These are phyloP conservation scores for Myotis pilosus DNA, from an alignment of 2,797 vertebrate genomes.

Conservation along the genomic window DNA sequence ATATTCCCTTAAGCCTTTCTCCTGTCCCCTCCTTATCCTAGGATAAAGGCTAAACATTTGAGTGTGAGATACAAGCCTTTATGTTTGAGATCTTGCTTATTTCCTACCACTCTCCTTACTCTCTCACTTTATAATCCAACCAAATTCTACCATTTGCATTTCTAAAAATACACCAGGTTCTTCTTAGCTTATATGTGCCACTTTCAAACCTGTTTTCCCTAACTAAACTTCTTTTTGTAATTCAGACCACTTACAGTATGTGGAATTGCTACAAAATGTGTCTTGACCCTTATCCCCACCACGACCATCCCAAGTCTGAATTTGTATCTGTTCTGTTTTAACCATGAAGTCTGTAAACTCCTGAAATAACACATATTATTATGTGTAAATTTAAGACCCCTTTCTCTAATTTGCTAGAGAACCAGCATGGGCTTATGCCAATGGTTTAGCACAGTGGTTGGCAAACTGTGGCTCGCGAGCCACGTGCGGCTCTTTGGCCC, in stretches of 20 bases:
- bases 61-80: background rate
- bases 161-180: background rate
- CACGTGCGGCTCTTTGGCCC: no score
- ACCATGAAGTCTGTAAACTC: background rate
- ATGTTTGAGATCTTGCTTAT: background rate
- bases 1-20: background rate
- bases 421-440: background rate
- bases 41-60: background rate
- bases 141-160: background rate
- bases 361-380: background rate
- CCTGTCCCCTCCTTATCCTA: background rate
- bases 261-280: background rate
- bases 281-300: background rate
- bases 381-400: background rate
- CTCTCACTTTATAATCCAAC: background rate
- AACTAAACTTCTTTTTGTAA: background rate
- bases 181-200: background rate
- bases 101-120: background rate
- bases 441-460: no score
- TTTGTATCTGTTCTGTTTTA: background rate
- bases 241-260: background rate
- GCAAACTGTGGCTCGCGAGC: no score
- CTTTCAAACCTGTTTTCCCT: background rate
- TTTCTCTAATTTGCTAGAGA: background rate
- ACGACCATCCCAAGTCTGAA: background rate